A percentile compares a stretch with the other conserved stretches of the same genome.
Conservation (phyloP, 1,140 invertebrate genomes). For the Drosophila mauritiana region DNA sequence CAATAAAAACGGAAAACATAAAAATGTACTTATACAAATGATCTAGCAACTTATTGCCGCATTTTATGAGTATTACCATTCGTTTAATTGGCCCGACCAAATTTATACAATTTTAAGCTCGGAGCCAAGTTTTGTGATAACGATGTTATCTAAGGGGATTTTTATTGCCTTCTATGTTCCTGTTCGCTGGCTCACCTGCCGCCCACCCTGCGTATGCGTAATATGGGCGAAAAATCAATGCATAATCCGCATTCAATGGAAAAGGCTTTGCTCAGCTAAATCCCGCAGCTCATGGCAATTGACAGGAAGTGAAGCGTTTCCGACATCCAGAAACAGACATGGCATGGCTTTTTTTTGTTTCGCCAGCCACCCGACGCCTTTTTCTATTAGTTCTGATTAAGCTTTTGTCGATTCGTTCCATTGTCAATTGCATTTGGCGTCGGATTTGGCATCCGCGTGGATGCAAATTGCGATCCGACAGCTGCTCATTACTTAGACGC, state of each 20-base stretch:
- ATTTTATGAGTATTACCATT: too few relatives aligned
- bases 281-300: conserved; percentile 68
- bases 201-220: conserved; percentile 45
- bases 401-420: conserved; percentile 44
- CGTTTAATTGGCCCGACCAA: background rate
- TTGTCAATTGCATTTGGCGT: conserved; percentile 70
- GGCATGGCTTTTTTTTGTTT: conserved; percentile 49
- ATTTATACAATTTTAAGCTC: background rate
- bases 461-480: conserved; percentile 64
- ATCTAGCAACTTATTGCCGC: too few relatives aligned
- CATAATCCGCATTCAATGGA: conserved; percentile 63
- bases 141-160: background rate
- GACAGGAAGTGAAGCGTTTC: conserved; percentile 52
- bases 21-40: too few relatives aligned
- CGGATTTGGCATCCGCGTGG: conserved; percentile 22
- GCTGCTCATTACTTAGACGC: conserved; percentile 71
- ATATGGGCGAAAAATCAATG: conserved; percentile 63
- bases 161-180: background rate
- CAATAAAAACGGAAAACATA: too few relatives aligned
- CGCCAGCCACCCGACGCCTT: conserved; percentile 23
- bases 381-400: conserved; percentile 62
- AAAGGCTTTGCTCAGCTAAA: conserved; percentile 64
- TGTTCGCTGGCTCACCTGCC: conserved; percentile 30
- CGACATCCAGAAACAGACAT: conserved; percentile 40
- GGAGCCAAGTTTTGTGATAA: background rate